Conservation (phyloP, 2,888 invertebrate genomes). For the Lysandra bellargus region DNA sequence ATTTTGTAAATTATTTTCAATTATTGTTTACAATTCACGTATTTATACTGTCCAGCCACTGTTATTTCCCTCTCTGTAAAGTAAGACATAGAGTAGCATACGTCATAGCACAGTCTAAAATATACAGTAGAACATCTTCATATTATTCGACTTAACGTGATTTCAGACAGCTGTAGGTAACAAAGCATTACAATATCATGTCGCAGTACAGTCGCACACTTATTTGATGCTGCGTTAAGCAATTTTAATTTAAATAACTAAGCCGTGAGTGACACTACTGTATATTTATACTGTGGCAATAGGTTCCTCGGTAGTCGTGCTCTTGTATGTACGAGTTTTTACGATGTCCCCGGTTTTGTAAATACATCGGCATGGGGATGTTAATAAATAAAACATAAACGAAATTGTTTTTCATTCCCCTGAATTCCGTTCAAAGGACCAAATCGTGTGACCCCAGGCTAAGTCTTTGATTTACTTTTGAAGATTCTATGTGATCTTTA, state of each 20-base stretch:
- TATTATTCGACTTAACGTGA: too few relatives aligned
- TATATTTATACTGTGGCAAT: slow-evolving; percentile 32
- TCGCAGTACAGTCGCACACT: neutral
- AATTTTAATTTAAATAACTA: too few relatives aligned
- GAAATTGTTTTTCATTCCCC: slow-evolving; percentile 33
- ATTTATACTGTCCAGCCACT: slow-evolving; percentile 42
- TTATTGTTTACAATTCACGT: neutral
- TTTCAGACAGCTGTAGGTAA: too few relatives aligned
- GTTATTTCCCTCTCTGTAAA: slow-evolving; percentile 68
- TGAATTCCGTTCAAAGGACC: neutral
- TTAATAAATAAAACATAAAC: slow-evolving; percentile 59
- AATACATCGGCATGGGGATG: slow-evolving; percentile 69
- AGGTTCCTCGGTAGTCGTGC: slow-evolving; percentile 65
- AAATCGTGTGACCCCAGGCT: neutral
- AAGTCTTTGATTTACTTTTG: neutral
- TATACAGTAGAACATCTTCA: neutral
- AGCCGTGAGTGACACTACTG: neutral
- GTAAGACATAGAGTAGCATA: slow-evolving; percentile 48
- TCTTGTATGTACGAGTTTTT: slow-evolving; percentile 52
- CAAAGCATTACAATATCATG: neutral
- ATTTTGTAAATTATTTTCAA: neutral
- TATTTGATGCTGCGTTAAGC: neutral
- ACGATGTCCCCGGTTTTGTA: slow-evolving; percentile 58
- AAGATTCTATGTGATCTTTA: neutral
- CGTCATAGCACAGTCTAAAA: slow-evolving; percentile 8